Evolutionary conservation across 2,797 vertebrate genomes (phyloP).

Genomic region (Onychomys leucogaster): DNA sequence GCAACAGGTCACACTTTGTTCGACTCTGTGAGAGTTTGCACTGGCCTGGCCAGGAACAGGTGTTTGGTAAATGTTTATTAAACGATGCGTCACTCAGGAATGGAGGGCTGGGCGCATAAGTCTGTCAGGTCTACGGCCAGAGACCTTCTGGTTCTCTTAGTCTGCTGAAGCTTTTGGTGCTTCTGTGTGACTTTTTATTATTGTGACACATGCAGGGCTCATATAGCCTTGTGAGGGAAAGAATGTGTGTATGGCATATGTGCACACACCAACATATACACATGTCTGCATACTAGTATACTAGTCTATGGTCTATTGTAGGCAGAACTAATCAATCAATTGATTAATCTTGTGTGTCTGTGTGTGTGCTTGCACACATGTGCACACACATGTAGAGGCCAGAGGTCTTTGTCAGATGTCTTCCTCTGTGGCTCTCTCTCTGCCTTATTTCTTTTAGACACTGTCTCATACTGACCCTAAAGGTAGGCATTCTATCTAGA

Average conservation of each 20-base stretch:
- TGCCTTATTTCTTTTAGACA: neutral
- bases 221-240: neutral
- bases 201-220: neutral
- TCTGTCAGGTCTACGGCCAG: neutral
- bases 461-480: neutral
- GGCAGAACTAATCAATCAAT: neutral
- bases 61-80: slow-evolving; percentile 22
- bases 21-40: slow-evolving; percentile 37
- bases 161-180: neutral
- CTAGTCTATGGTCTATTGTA: neutral
- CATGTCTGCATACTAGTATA: neutral
- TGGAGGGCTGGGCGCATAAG: neutral
- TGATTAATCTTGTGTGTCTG: neutral
- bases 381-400: neutral
- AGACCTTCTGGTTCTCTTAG: neutral
- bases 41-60: neutral
- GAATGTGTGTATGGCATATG: neutral
- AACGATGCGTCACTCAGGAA: slow-evolving; percentile 21
- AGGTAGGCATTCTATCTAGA: too few species aligned
- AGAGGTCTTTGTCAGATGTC: neutral
- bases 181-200: neutral
- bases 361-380: neutral
- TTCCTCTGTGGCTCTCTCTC: neutral
- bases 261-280: too few species aligned
- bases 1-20: slow-evolving; percentile 36